A percentile compares a stretch with the other conserved stretches of the same genome.
Evolutionary conservation across 2,888 invertebrate species (phyloP).

Genomic region (Aplocera efformata): DNA sequence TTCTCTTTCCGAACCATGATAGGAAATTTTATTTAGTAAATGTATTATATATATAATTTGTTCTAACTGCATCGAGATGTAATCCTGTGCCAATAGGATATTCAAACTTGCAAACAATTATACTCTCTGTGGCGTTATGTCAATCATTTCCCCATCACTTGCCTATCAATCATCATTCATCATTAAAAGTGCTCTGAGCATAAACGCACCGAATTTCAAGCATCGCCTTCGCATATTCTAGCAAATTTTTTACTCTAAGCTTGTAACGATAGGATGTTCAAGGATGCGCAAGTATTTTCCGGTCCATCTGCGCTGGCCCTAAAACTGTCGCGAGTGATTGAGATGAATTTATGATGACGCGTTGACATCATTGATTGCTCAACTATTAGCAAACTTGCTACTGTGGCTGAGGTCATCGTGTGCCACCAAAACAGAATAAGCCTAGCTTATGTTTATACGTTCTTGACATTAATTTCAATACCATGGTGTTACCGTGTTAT

Average conservation of each 20-base stretch:
- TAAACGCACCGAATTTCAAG: no score
- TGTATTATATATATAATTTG: no score
- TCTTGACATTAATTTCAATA: constrained; percentile 29
- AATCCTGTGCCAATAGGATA: no score
- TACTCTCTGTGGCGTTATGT: no score
- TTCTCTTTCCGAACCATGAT: no score
- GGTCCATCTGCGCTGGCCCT: no score
- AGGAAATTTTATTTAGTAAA: constrained; percentile 23
- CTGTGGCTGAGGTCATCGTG: constrained; percentile 24
- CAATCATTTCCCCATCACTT: constrained; percentile 19
- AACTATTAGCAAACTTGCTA: constrained; percentile 24
- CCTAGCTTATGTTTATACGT: constrained; percentile 20
- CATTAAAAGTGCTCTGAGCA: no score
- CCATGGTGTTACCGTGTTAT: constrained; percentile 15
- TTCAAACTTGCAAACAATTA: no score
- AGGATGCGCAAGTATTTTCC: no score
- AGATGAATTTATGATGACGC: constrained; percentile 24
- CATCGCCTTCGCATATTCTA: neutral
- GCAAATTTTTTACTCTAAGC: no score
- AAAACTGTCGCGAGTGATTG: constrained; percentile 20
- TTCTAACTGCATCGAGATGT: no score
- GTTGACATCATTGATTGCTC: constrained; percentile 28
- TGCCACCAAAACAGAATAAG: constrained; percentile 18
- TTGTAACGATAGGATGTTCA: no score
- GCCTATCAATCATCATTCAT: constrained; percentile 17